Conservation (phyloP, 2,113 vertebrate species). For the Rhagologus leucostigma region DNA sequence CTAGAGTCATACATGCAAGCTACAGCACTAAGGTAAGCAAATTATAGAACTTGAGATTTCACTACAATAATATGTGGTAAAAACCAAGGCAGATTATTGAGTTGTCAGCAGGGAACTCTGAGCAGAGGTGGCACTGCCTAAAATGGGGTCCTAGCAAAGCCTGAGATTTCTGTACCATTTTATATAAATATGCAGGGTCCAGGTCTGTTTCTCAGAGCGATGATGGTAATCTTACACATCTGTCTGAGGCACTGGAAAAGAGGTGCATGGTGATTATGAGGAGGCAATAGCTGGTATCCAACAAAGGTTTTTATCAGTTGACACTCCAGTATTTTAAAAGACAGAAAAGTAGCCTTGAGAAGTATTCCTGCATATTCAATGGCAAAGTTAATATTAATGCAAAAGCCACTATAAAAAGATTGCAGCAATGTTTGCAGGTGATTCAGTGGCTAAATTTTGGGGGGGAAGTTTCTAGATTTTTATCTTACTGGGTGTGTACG, state of each 20-base stretch:
- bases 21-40: neutral
- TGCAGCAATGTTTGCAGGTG: constrained; percentile 5
- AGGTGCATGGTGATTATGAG: neutral
- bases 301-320: neutral
- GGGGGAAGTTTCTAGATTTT: neutral
- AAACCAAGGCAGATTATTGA: neutral
- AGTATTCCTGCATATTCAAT: constrained; percentile 30
- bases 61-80: neutral
- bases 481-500: neutral
- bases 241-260: neutral
- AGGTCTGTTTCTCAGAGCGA: neutral
- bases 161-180: neutral
- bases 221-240: neutral
- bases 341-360: neutral
- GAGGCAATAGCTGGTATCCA: neutral
- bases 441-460: neutral
- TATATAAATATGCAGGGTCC: neutral
- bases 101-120: neutral
- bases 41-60: neutral
- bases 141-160: neutral
- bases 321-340: neutral
- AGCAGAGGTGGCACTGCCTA: neutral
- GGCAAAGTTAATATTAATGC: constrained; percentile 35
- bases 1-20: neutral
- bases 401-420: neutral